Conservation (phyloP, 2,113 vertebrate genomes). For the Pyxicephalus adspersus region DNA sequence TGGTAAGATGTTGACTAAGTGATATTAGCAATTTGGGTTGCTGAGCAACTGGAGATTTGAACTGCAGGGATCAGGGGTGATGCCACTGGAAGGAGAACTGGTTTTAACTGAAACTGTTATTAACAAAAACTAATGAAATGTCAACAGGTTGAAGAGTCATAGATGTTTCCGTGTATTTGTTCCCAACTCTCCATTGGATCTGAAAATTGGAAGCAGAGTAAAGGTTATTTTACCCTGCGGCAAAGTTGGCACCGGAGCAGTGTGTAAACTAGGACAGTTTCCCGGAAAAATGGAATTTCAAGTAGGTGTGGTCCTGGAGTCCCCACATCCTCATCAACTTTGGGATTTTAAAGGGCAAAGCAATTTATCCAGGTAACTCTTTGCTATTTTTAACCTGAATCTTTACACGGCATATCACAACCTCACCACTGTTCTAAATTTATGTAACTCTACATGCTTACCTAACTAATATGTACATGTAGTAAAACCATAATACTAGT, state of each 20-base stretch:
- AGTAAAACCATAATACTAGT: not conserved
- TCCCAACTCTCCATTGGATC: slow-evolving; percentile 74
- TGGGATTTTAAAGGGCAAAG: slow-evolving; percentile 64
- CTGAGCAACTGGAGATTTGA: too few species aligned
- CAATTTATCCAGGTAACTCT: slow-evolving; percentile 75
- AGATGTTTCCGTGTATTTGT: slow-evolving; percentile 66
- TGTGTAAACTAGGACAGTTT: slow-evolving; percentile 72
- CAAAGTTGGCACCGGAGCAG: slow-evolving; percentile 69
- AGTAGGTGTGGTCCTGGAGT: slow-evolving; percentile 74
- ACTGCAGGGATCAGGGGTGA: too few species aligned
- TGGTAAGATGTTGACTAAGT: too few species aligned
- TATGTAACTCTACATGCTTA: not conserved
- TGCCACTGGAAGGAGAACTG: too few species aligned
- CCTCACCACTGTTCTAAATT: not conserved
- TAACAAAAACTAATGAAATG: not conserved
- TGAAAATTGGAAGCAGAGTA: slow-evolving; percentile 73
- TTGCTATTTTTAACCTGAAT: not conserved
- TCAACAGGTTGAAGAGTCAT: not conserved
- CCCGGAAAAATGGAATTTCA: slow-evolving; percentile 69
- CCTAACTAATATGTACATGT: not conserved
- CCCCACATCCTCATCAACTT: slow-evolving; percentile 64
- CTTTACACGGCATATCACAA: not conserved
- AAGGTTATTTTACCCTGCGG: slow-evolving; percentile 73
- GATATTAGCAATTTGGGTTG: too few species aligned
- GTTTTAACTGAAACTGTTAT: too few species aligned